Conservation (phyloP, 2,797 vertebrate genomes). For the Tapirus indicus region DNA sequence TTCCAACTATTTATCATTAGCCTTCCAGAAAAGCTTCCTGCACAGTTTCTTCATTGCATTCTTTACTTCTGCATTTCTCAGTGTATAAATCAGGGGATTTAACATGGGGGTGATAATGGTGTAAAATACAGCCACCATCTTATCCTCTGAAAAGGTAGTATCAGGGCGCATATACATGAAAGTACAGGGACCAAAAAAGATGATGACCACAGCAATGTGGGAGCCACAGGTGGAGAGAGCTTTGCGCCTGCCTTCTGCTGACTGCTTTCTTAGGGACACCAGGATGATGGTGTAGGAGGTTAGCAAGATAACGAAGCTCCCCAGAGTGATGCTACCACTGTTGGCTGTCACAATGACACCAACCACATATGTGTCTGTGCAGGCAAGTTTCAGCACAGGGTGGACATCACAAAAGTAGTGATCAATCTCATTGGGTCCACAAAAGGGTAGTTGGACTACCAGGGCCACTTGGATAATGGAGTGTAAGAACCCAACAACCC, state of each 20-base stretch:
- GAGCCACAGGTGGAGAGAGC: conserved; percentile 84
- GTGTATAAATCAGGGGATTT: conserved; percentile 81
- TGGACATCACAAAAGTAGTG: conserved; percentile 83
- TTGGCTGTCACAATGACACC: conserved; percentile 43
- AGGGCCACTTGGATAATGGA: conserved; percentile 74
- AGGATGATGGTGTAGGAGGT: conserved; percentile 70
- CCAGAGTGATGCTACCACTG: conserved; percentile 67
- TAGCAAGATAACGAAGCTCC: conserved; percentile 78
- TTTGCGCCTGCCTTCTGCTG: conserved; percentile 68
- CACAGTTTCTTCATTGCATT: conserved; percentile 80
- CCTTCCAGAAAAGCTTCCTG: conserved; percentile 32
- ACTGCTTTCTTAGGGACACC: conserved; percentile 72
- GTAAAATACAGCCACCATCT: conserved; percentile 82
- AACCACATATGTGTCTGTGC: accelerated
- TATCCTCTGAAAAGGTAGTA: conserved; percentile 72
- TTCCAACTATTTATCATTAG: not conserved
- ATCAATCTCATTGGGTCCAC: conserved; percentile 77
- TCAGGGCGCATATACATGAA: conserved; percentile 80
- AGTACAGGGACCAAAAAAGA: conserved; percentile 77
- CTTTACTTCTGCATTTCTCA: conserved; percentile 85
- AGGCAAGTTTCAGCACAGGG: conserved; percentile 75
- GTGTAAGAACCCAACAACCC: conserved; percentile 76
- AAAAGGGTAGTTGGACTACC: conserved; percentile 70
- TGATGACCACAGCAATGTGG: conserved; percentile 80
- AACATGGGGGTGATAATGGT: conserved; percentile 82